A percentile compares a stretch with the other conserved stretches of the same genome.
phyloP scores from a whole-genome alignment of 2,888 invertebrate species.

The Brachypalpus laphriformis region DNA sequence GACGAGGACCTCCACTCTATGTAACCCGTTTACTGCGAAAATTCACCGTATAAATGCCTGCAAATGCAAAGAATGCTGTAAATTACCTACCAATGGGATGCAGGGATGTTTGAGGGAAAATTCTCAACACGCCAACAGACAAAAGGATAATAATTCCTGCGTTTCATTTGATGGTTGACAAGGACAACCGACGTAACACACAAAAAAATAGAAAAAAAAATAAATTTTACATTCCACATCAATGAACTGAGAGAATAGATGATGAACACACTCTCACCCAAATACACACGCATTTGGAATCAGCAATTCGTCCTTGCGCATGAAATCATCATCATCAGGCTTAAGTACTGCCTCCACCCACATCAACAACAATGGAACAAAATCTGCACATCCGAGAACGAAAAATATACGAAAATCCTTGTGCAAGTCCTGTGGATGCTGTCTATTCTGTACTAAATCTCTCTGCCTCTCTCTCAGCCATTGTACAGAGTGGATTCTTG shows the following conservation, averaged over 20 bases:
- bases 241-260: conserved; percentile 48
- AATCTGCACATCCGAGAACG: neutral
- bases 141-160: conserved; percentile 51
- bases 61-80: conserved; percentile 27
- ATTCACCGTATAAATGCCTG: conserved; percentile 13
- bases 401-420: neutral
- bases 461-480: neutral
- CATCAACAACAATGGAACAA: neutral
- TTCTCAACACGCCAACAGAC: conserved; percentile 35
- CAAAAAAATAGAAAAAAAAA: neutral
- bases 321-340: conserved; percentile 40
- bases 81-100: conserved; percentile 41
- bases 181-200: conserved; percentile 15
- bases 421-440: conserved; percentile 55
- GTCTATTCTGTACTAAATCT: conserved; percentile 40
- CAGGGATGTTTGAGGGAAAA: conserved; percentile 40
- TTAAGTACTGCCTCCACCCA: neutral
- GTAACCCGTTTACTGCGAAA: neutral
- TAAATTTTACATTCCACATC: conserved; percentile 51
- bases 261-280: conserved; percentile 23
- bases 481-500: neutral
- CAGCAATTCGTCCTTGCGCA: conserved; percentile 51
- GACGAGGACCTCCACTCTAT: neutral
- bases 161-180: conserved; percentile 40
- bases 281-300: neutral